These are phyloP conservation scores for Trichogramma evanescens DNA, from an alignment of 2,888 invertebrate genomes.

Conservation along the genomic window DNA sequence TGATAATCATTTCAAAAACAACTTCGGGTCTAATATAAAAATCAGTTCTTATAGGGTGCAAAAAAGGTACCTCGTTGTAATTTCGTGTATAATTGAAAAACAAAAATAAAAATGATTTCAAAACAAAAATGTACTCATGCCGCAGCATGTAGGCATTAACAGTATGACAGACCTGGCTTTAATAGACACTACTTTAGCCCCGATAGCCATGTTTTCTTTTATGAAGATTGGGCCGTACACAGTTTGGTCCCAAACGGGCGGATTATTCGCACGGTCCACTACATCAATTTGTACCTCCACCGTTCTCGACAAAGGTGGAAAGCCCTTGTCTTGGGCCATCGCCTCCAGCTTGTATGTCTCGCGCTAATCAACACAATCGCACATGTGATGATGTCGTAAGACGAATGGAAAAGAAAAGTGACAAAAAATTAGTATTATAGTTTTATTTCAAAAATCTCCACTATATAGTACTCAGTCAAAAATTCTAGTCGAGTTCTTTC, in stretches of 20 bases:
- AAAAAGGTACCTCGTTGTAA: neutral
- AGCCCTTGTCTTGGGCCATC: conserved; percentile 96
- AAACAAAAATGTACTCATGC: conserved; percentile 2
- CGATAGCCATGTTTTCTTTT: conserved; percentile 95
- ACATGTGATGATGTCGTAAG: conserved; percentile 43
- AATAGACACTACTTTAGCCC: conserved; percentile 95
- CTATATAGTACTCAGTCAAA: no score
- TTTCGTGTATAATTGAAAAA: neutral
- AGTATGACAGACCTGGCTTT: conserved; percentile 89
- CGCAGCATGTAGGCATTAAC: conserved; percentile 11
- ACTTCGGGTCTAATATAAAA: no score
- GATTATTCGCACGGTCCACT: conserved; percentile 96
- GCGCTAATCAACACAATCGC: conserved; percentile 58
- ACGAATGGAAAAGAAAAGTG: conserved; percentile 58
- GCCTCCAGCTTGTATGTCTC: conserved; percentile 97
- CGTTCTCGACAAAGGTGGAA: conserved; percentile 88
- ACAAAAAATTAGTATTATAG: conserved; percentile 45
- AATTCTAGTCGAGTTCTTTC: conserved; percentile 5
- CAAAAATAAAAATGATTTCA: neutral
- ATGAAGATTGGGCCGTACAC: conserved; percentile 96
- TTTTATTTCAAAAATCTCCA: no score
- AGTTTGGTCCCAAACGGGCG: conserved; percentile 93
- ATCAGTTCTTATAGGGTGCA: no score
- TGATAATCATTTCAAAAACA: no score
- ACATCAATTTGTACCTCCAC: conserved; percentile 98